phyloP scores from a whole-genome alignment of 1,140 invertebrate genomes.

The Drosophila ficusphila region DNA sequence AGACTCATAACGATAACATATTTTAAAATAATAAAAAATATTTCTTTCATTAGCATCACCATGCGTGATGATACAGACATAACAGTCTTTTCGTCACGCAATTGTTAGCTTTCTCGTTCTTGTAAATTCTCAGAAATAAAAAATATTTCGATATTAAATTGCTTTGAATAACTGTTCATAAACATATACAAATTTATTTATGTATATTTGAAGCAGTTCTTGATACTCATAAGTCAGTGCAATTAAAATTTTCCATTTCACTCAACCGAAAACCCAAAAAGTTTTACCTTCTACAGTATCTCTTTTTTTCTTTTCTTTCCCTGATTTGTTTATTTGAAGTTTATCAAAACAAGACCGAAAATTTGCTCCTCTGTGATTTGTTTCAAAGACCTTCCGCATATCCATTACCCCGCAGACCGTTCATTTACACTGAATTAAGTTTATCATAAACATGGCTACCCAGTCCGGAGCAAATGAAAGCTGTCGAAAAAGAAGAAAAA shows the following conservation, averaged over 20 bases:
- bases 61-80: too few species aligned
- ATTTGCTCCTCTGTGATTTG: conserved; percentile 39
- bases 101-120: too few species aligned
- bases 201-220: neutral
- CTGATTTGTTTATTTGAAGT: conserved; percentile 79
- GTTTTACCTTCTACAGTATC: conserved; percentile 53
- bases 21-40: too few species aligned
- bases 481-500: conserved; percentile 73
- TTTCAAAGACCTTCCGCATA: neutral
- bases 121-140: too few species aligned
- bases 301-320: conserved; percentile 56
- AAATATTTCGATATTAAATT: neutral
- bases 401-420: conserved; percentile 25
- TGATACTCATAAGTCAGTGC: conserved; percentile 33
- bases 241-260: conserved; percentile 84
- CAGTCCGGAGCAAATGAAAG: conserved; percentile 53
- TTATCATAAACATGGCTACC: conserved; percentile 73
- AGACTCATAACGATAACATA: too few species aligned
- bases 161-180: neutral
- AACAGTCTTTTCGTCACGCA: too few species aligned
- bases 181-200: neutral
- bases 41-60: too few species aligned
- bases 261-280: conserved; percentile 75
- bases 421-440: conserved; percentile 82
- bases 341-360: conserved; percentile 32